Evolutionary conservation across 2,113 vertebrate species (phyloP).

Genomic region (Scomber japonicus): DNA sequence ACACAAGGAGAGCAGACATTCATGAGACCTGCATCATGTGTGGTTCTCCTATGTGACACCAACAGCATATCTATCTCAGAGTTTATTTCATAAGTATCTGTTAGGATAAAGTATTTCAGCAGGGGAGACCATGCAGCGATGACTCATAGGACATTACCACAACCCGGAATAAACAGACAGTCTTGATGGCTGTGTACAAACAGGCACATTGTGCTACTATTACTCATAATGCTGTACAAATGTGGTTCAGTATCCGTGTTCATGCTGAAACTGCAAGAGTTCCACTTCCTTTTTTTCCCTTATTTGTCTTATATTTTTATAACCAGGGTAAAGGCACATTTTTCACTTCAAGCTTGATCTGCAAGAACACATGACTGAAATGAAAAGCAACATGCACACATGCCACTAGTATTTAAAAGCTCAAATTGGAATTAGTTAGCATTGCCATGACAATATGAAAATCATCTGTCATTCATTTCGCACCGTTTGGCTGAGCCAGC

Average conservation of each 20-base stretch:
- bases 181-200: constrained; percentile 37
- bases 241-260: background rate
- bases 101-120: constrained; percentile 40
- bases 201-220: constrained; percentile 28
- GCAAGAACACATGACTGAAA: background rate
- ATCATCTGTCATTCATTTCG: constrained; percentile 2
- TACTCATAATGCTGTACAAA: constrained; percentile 49
- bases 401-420: background rate
- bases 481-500: constrained; percentile 14
- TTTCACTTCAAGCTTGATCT: background rate
- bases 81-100: constrained; percentile 4
- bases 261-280: background rate
- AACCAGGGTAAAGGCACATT: background rate
- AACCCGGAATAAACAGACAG: constrained; percentile 38
- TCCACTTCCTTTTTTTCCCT: background rate
- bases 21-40: constrained; percentile 3
- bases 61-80: background rate
- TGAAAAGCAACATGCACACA: background rate
- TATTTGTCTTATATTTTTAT: no score
- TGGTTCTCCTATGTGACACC: background rate
- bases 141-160: constrained; percentile 39
- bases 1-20: background rate
- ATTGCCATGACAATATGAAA: constrained; percentile 23
- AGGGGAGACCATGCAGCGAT: constrained; percentile 26
- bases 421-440: background rate